Percentiles rank a stretch among this genome's conserved stretches.
phyloP scores from a whole-genome alignment of 1,140 invertebrate genomes.

The Melitaea cinxia region DNA sequence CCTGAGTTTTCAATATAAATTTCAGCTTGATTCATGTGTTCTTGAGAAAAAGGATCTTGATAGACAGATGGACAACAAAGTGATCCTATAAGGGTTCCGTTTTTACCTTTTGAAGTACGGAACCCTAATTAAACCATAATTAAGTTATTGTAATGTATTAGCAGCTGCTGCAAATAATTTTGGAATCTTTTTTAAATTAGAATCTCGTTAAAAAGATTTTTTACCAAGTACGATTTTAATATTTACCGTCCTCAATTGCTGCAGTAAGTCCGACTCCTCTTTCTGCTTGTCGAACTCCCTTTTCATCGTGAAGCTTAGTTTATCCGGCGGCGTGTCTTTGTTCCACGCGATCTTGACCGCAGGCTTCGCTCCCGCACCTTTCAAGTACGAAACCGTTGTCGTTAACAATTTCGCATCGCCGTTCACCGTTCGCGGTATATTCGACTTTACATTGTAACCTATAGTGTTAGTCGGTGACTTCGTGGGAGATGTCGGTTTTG shows the following conservation, averaged over 20 bases:
- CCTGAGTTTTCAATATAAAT: too few species aligned
- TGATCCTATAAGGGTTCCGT: too few species aligned
- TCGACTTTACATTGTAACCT: constrained; percentile 79
- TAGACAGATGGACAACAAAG: too few species aligned
- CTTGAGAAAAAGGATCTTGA: too few species aligned
- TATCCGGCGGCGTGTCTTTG: constrained; percentile 86
- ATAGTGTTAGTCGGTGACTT: constrained; percentile 82
- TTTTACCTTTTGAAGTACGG: too few species aligned
- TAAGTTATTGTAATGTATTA: too few species aligned
- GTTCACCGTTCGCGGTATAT: constrained; percentile 65
- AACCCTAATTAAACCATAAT: too few species aligned
- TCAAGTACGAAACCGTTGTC: constrained; percentile 82
- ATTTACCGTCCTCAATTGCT: constrained; percentile 90
- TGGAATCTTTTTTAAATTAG: too few species aligned
- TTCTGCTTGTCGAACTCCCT: constrained; percentile 94
- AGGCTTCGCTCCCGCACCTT: constrained; percentile 78
- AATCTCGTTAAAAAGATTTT: too few species aligned
- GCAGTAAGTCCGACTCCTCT: constrained; percentile 93
- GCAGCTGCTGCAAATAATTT: too few species aligned
- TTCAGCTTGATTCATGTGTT: too few species aligned
- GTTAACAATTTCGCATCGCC: constrained; percentile 81
- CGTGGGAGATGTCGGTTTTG: constrained; percentile 87
- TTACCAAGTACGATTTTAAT: constrained; percentile 33
- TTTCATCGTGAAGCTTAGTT: constrained; percentile 95
- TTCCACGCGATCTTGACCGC: constrained; percentile 86